These are phyloP conservation scores for Hapalemur alaotrensis DNA, from an alignment of 2,797 vertebrate species.

Conservation along the genomic window DNA sequence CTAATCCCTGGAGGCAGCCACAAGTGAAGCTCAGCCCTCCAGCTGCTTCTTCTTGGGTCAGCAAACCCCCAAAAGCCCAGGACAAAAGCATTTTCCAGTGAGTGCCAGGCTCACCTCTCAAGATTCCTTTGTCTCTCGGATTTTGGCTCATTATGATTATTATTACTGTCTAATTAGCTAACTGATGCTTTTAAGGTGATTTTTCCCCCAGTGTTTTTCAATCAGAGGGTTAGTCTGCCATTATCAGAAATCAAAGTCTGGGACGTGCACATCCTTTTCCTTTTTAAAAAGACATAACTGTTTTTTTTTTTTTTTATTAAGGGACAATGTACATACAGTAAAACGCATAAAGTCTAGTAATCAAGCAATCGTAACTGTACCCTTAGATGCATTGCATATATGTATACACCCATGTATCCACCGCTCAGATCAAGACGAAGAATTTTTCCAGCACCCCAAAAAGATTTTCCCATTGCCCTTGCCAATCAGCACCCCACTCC, in stretches of 20 bases:
- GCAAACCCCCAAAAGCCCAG: not conserved
- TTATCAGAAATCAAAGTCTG: not conserved
- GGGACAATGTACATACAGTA: not conserved
- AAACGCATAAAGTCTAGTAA: not conserved
- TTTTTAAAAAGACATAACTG: not conserved
- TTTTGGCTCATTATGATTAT: not conserved
- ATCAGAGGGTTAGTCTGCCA: not conserved
- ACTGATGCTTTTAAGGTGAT: constrained; percentile 3
- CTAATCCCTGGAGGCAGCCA: not conserved
- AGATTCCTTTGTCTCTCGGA: not conserved
- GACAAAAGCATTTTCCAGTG: not conserved
- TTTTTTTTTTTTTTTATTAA: not conserved
- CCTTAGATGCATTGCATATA: not conserved
- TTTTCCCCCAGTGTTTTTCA: not conserved
- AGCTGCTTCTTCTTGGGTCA: not conserved
- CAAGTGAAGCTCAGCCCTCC: not conserved
- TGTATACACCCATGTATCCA: not conserved
- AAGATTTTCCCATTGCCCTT: not conserved
- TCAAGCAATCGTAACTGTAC: not conserved
- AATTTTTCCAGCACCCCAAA: not conserved
- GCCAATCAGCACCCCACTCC: not conserved
- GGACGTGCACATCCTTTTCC: not conserved
- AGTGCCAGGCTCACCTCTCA: not conserved
- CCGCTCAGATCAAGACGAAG: not conserved
- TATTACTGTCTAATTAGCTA: not conserved